Percentiles rank a stretch among this genome's conserved stretches.
Evolutionary conservation across 2,888 invertebrate genomes (phyloP).

Genomic region (Bembecia ichneumoniformis): DNA sequence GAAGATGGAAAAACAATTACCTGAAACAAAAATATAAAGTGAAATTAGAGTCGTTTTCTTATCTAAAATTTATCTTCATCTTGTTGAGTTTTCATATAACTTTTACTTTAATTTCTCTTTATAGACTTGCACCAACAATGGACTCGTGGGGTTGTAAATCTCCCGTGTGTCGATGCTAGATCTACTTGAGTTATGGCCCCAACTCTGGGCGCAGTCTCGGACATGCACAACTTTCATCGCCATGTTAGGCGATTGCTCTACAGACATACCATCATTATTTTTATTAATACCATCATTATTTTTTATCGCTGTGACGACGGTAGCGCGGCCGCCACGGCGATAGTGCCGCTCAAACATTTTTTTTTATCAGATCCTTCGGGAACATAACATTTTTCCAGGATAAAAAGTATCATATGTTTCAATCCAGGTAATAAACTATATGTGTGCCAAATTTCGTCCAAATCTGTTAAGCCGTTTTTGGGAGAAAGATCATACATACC

Average conservation of each 20-base stretch:
- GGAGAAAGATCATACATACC: no score
- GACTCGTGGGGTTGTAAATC: slow-evolving; percentile 33
- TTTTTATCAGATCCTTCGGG: no score
- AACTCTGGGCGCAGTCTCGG: slow-evolving; percentile 21
- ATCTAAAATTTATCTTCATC: not conserved
- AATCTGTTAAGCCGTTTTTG: no score
- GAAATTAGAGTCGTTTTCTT: no score
- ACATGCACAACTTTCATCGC: slow-evolving; percentile 50
- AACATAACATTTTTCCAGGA: no score
- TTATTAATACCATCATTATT: not conserved
- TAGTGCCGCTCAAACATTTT: no score
- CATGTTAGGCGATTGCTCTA: slow-evolving; percentile 45
- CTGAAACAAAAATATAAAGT: slow-evolving; percentile 4
- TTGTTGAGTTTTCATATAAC: slow-evolving; percentile 5
- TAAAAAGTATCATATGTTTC: no score
- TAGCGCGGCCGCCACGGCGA: no score
- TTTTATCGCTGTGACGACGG: not conserved
- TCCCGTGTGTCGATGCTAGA: slow-evolving; percentile 38
- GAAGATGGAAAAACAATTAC: not conserved
- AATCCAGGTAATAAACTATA: no score
- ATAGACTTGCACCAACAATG: slow-evolving; percentile 9
- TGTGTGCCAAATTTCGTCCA: no score
- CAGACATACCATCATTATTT: slow-evolving; percentile 20
- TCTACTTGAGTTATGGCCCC: slow-evolving; percentile 46
- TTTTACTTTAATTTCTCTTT: slow-evolving; percentile 15